Base-by-base conservation (phyloP, 2,888 invertebrate genomes). In the Phortica magna region DNA sequence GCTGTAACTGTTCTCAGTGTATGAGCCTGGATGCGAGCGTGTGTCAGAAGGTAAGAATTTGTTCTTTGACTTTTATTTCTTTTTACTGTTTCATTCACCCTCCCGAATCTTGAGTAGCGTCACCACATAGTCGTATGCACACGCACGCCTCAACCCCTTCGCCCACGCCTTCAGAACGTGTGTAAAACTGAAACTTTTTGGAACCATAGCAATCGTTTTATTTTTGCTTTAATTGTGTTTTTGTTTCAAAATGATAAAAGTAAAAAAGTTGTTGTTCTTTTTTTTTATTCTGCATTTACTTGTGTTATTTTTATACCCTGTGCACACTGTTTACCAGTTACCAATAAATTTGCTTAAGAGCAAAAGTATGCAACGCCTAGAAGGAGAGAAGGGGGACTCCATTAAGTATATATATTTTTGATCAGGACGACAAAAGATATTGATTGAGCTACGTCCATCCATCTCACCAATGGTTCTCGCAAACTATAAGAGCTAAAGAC, bases 11-110 rank as follows among this genome's bases (percentile, higher is more conserved):
- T 4, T 31, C 31, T 31, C 31, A 31, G 41, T 70, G 2, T 73
- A n/a, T 41, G 12, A 59, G 17, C 42, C 41, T 72, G 72, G 14
- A 7, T 55, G 53, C 78, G 79, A 77, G 79, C 80, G 76, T 77
- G 76, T 74, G 76, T 78, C 78, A 80, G 82, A 81, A 77, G 78
- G 68, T 80, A 82, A 80, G 83, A 82, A 87, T 87, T 87, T 87
- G 87, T 87, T 88, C 87, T 85, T 88, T 87, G 85, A 87, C 87
- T 88, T 87, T 82, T 84, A 81, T 81, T 81, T 79, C 84, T 84
- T 87, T 84, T 85, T 83, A 84, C 81, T 79, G 75, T 80, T 68
- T 75, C 80, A 80, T 64, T 55, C 55, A 19, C 42, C 19, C 41
- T 39, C 48, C 22, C 42, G 67, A 31, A 59, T 17, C 19, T 31